Evolutionary conservation across 2,797 vertebrate species (phyloP).

Genomic region (Malacoctenus gilli): DNA sequence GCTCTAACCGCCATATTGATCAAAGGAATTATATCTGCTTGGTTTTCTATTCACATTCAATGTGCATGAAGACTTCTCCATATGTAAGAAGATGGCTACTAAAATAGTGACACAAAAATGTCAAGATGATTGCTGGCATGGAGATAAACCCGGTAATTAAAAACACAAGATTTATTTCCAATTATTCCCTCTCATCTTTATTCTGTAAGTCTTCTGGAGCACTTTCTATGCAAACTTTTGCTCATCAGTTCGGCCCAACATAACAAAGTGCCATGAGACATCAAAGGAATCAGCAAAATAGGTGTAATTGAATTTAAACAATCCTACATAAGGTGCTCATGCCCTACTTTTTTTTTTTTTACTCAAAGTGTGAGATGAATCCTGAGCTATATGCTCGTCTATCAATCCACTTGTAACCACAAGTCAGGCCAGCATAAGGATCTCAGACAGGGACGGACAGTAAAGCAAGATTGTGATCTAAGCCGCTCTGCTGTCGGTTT

Average conservation of each 20-base stretch:
- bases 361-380: conserved; percentile 51
- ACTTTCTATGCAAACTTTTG: not conserved
- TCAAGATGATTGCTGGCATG: conserved; percentile 12
- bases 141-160: conserved; percentile 25
- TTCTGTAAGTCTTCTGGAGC: not conserved
- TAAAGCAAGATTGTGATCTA: conserved; percentile 64
- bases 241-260: conserved; percentile 5
- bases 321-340: conserved; percentile 37
- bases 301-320: conserved; percentile 30
- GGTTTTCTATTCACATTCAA: conserved; percentile 36
- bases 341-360: conserved; percentile 38
- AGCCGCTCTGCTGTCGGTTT: conserved; percentile 57
- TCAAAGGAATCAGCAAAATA: conserved; percentile 4
- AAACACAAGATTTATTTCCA: conserved; percentile 16
- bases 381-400: conserved; percentile 58
- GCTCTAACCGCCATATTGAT: conserved; percentile 61
- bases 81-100: conserved; percentile 25
- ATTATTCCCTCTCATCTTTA: not conserved
- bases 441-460: conserved; percentile 45
- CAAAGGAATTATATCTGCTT: conserved; percentile 50
- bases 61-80: conserved; percentile 30
- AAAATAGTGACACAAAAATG: conserved; percentile 30
- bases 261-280: too few relatives aligned
- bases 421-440: conserved; percentile 53
- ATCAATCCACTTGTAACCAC: conserved; percentile 55